A percentile compares a stretch with the other conserved stretches of the same genome.
These are phyloP conservation scores for Tokudaia tokunoshimensis DNA, from an alignment of 2,797 vertebrate species.

Conservation along the genomic window DNA sequence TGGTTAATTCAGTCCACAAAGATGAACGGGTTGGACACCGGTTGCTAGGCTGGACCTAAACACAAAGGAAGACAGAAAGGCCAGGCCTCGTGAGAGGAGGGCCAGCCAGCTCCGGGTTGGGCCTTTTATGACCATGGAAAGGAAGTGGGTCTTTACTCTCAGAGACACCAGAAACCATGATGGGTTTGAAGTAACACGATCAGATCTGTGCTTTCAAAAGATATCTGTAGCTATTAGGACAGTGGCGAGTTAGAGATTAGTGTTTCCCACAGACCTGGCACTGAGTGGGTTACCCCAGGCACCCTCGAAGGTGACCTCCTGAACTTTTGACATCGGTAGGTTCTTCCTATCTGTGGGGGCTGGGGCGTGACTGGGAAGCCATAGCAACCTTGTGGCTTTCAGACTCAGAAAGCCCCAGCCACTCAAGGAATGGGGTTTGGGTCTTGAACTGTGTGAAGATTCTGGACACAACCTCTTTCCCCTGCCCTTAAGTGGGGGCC, in stretches of 20 bases:
- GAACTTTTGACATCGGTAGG: neutral
- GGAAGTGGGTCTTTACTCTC: neutral
- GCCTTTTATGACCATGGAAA: neutral
- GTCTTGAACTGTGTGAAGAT: neutral
- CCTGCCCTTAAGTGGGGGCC: neutral
- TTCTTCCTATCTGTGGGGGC: neutral
- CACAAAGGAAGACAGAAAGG: neutral
- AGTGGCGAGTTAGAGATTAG: neutral
- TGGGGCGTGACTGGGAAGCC: neutral
- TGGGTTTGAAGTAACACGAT: constrained; percentile 9
- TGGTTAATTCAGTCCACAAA: neutral
- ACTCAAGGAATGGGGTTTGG: neutral
- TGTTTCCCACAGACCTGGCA: neutral
- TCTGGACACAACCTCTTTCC: neutral
- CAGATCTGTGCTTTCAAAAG: constrained; percentile 8
- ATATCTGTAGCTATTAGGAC: neutral
- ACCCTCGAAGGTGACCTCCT: neutral
- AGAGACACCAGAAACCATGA: constrained; percentile 1
- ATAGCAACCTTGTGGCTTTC: neutral
- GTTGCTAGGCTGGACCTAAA: neutral
- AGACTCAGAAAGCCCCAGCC: neutral
- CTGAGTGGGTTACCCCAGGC: neutral
- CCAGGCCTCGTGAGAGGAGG: neutral
- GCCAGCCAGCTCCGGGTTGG: too few relatives aligned
- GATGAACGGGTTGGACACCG: neutral